Conservation (phyloP, 2,797 vertebrate species). For the Epinephelus malabaricus region DNA sequence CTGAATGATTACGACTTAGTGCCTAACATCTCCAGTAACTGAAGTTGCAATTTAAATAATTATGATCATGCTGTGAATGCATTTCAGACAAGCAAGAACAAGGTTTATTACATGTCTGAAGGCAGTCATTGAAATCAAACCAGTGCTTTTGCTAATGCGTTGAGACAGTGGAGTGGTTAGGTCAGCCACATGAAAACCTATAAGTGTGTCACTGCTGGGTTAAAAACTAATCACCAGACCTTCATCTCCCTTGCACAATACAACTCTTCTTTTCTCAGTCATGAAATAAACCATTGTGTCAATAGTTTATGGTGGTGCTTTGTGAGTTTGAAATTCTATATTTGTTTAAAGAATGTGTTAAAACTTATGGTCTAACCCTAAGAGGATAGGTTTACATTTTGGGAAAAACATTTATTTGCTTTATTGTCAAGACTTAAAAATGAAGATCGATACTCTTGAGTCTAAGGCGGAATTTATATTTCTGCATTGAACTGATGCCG, state of each 20-base stretch:
- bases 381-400: not conserved
- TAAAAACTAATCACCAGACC: slow-evolving; percentile 13
- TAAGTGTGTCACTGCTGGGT: not conserved
- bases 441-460: no score
- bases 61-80: not conserved
- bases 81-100: slow-evolving; percentile 19
- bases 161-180: not conserved
- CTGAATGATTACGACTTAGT: slow-evolving; percentile 3
- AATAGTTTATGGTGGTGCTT: not conserved
- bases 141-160: not conserved
- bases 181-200: not conserved
- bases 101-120: not conserved
- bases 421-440: no score
- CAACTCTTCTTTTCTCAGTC: not conserved
- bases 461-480: no score
- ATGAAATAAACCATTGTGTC: not conserved
- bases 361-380: not conserved
- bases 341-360: not conserved
- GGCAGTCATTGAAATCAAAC: slow-evolving; percentile 11
- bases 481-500: no score
- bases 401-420: no score
- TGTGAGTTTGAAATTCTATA: not conserved
- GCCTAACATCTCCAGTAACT: not conserved
- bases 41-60: slow-evolving; percentile 10
- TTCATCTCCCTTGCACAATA: not conserved